Conservation (phyloP, 2,888 invertebrate species). For the Bugula neritina region DNA sequence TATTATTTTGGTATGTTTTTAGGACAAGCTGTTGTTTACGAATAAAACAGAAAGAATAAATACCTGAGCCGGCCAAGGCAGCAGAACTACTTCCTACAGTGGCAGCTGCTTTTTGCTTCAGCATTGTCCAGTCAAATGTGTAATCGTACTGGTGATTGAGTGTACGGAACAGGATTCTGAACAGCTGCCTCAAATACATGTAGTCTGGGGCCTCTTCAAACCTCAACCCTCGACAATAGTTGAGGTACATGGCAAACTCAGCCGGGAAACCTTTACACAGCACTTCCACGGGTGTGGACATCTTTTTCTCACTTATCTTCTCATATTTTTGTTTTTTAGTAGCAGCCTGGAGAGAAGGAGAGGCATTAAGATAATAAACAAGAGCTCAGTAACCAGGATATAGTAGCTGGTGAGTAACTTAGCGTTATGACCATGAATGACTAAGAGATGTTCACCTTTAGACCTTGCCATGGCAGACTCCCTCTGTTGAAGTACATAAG, state of each 20-base stretch:
- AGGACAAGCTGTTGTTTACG: neutral
- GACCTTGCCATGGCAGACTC: slow-evolving; percentile 92
- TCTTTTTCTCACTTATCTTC: slow-evolving; percentile 98
- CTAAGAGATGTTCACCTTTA: slow-evolving; percentile 57
- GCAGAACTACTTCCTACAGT: slow-evolving; percentile 23
- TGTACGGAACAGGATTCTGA: slow-evolving; percentile 97
- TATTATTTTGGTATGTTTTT: too few relatives aligned
- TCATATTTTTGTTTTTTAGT: slow-evolving; percentile 99
- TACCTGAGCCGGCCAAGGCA: slow-evolving; percentile 20
- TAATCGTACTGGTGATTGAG: slow-evolving; percentile 98
- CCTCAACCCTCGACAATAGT: slow-evolving; percentile 94
- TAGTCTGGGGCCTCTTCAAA: slow-evolving; percentile 99
- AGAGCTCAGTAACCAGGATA: too few relatives aligned
- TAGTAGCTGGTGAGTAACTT: too few relatives aligned
- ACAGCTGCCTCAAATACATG: slow-evolving; percentile 97
- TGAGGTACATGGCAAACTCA: slow-evolving; percentile 99
- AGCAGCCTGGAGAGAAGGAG: slow-evolving; percentile 62
- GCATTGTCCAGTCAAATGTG: slow-evolving; percentile 99
- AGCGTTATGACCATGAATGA: too few relatives aligned
- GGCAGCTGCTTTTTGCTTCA: slow-evolving; percentile 79
- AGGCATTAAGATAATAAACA: too few relatives aligned
- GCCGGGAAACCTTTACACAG: slow-evolving; percentile 97
- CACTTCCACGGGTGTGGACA: slow-evolving; percentile 96
- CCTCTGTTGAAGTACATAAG: slow-evolving; percentile 96
- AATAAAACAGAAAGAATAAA: neutral